phyloP scores from a whole-genome alignment of 1,140 invertebrate species.

The Hylaeus anthracinus region DNA sequence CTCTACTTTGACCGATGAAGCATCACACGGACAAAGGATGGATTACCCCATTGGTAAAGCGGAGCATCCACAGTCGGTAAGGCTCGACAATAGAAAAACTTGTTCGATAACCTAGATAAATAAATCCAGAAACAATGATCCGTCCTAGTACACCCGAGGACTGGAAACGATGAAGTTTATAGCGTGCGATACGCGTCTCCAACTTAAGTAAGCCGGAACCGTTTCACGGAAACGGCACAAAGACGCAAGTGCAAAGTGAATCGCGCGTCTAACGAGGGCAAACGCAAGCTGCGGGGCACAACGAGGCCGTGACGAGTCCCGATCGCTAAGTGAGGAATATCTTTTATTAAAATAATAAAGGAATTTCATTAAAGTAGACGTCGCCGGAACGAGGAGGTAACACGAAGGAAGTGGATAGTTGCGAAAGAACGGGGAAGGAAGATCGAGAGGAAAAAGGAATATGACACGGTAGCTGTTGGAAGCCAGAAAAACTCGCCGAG shows the following conservation, averaged over 20 bases:
- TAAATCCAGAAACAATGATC: constrained; percentile 20
- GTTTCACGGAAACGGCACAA: constrained; percentile 1
- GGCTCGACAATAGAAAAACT: no score
- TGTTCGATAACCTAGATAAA: constrained; percentile 6
- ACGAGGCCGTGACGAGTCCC: constrained; percentile 28
- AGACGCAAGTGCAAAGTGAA: constrained; percentile 3
- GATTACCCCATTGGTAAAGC: no score
- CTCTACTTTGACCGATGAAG: no score
- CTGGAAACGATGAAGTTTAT: constrained; percentile 17
- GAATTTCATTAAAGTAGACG: constrained; percentile 54
- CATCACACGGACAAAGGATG: no score
- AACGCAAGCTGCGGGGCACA: not conserved
- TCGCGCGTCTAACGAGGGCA: not conserved
- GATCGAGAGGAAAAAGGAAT: constrained; percentile 19
- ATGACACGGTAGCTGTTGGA: constrained; percentile 12
- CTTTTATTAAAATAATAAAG: constrained; percentile 51
- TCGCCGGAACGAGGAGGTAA: constrained; percentile 7
- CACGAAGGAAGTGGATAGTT: not conserved
- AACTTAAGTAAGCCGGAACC: constrained; percentile 19
- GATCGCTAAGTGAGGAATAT: constrained; percentile 27
- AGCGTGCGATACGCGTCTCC: constrained; percentile 18
- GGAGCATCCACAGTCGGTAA: no score
- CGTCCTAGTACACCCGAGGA: not conserved
- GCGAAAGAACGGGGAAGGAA: not conserved
- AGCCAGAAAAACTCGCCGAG: constrained; percentile 42